These are phyloP conservation scores for Acromyrmex charruanus DNA, from an alignment of 1,140 invertebrate genomes.

Conservation along the genomic window DNA sequence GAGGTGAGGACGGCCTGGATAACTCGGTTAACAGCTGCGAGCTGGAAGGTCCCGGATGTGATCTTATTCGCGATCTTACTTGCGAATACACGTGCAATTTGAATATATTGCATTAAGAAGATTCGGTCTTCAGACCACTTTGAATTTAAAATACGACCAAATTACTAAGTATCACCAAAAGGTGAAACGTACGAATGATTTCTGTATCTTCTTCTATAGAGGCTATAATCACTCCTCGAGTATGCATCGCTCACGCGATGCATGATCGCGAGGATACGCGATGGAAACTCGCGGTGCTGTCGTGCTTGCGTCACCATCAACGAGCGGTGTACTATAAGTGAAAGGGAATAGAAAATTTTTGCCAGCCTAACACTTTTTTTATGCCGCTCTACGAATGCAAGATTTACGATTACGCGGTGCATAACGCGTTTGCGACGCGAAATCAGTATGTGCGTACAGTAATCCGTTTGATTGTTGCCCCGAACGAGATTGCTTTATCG, in stretches of 20 bases:
- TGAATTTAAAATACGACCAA: constrained; percentile 3
- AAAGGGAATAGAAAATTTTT: constrained; percentile 75
- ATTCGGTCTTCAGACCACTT: background rate
- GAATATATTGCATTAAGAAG: background rate
- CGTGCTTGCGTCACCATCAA: constrained; percentile 65
- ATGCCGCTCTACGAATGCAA: constrained; percentile 6
- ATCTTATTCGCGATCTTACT: constrained; percentile 15
- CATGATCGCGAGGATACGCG: constrained; percentile 61
- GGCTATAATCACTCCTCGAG: constrained; percentile 36
- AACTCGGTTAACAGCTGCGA: constrained; percentile 45
- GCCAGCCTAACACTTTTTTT: constrained; percentile 31
- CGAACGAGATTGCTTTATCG: constrained; percentile 36
- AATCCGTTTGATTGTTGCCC: constrained; percentile 31
- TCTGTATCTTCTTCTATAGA: background rate
- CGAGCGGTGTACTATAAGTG: constrained; percentile 52
- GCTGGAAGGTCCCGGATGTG: constrained; percentile 27
- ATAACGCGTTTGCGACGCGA: constrained; percentile 21
- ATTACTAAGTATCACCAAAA: background rate
- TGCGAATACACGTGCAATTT: background rate
- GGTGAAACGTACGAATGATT: background rate
- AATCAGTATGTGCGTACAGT: background rate
- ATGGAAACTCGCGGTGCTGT: constrained; percentile 65
- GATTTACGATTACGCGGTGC: constrained; percentile 54
- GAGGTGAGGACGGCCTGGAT: constrained; percentile 44
- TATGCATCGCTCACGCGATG: constrained; percentile 57